These are phyloP conservation scores for Chymomyza procnemis DNA, from an alignment of 2,888 invertebrate species.

Conservation along the genomic window DNA sequence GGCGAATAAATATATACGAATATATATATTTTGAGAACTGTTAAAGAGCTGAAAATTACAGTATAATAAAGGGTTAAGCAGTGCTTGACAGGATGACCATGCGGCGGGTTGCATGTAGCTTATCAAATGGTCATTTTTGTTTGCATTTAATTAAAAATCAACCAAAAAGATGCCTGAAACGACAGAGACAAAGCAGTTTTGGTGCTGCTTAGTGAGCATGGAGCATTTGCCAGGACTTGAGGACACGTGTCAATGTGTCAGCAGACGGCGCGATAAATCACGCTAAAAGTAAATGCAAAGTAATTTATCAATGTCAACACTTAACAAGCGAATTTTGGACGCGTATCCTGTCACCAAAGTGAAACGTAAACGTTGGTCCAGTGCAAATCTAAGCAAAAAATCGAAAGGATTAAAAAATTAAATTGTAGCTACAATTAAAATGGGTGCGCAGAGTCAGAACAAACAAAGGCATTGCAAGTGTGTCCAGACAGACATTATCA, in stretches of 20 bases:
- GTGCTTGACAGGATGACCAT: not conserved
- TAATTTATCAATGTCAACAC: slow-evolving; percentile 77
- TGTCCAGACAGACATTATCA: slow-evolving; percentile 27
- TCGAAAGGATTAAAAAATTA: slow-evolving; percentile 73
- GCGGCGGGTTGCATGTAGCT: slow-evolving; percentile 18
- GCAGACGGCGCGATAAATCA: slow-evolving; percentile 74
- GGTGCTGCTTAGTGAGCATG: not conserved
- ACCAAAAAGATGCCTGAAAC: slow-evolving; percentile 47
- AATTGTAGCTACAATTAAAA: slow-evolving; percentile 62
- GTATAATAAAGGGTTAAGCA: not conserved
- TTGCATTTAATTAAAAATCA: slow-evolving; percentile 77
- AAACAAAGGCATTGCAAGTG: slow-evolving; percentile 10
- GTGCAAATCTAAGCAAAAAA: slow-evolving; percentile 26
- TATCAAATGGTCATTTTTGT: slow-evolving; percentile 77
- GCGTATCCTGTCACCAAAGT: slow-evolving; percentile 25
- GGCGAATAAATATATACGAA: not conserved
- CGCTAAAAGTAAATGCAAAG: slow-evolving; percentile 75
- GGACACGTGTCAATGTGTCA: slow-evolving; percentile 76
- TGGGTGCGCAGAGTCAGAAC: slow-evolving; percentile 19
- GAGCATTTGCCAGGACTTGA: slow-evolving; percentile 9
- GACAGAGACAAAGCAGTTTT: not conserved
- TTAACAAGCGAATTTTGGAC: slow-evolving; percentile 27
- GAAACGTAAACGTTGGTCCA: not conserved
- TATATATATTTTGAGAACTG: not conserved
- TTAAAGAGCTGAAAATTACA: not conserved